phyloP scores from a whole-genome alignment of 2,888 invertebrate genomes.

The Drosophila histrio region DNA sequence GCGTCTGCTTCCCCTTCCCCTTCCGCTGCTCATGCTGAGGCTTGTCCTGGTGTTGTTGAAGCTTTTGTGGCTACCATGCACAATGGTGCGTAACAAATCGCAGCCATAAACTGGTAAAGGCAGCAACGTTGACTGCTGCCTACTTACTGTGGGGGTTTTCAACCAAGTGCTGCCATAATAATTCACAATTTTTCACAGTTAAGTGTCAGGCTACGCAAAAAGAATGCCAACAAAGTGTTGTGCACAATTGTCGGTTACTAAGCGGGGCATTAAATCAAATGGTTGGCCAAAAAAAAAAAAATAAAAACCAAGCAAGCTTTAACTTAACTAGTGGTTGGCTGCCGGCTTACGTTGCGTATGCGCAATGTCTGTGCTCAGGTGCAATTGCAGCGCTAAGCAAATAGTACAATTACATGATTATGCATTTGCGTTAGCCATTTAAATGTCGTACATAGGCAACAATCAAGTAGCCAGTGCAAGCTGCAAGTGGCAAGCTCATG shows the following conservation, averaged over 20 bases:
- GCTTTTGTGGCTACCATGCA: conserved; percentile 65
- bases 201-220: conserved; percentile 72
- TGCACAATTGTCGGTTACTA: conserved; percentile 72
- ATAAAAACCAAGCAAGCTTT: conserved; percentile 29
- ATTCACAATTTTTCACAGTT: conserved; percentile 80
- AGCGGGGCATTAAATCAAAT: conserved; percentile 76
- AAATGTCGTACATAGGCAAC: conserved; percentile 47
- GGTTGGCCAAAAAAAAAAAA: conserved; percentile 32
- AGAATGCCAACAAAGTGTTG: conserved; percentile 55
- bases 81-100: conserved; percentile 79
- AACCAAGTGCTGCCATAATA: conserved; percentile 67
- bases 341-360: conserved; percentile 53
- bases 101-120: conserved; percentile 68
- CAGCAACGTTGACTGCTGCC: conserved; percentile 26
- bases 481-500: conserved; percentile 26
- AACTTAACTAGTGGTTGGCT: conserved; percentile 22
- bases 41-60: conserved; percentile 26
- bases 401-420: conserved; percentile 67
- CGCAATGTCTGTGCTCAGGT: conserved; percentile 52
- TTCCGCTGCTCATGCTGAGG: conserved; percentile 4
- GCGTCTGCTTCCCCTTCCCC: neutral
- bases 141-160: conserved; percentile 20
- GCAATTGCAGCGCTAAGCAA: conserved; percentile 39
- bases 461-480: conserved; percentile 24
- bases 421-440: conserved; percentile 64